Base-by-base conservation (phyloP, 2,797 vertebrate species). In the Pyrrhura leucotis region DNA sequence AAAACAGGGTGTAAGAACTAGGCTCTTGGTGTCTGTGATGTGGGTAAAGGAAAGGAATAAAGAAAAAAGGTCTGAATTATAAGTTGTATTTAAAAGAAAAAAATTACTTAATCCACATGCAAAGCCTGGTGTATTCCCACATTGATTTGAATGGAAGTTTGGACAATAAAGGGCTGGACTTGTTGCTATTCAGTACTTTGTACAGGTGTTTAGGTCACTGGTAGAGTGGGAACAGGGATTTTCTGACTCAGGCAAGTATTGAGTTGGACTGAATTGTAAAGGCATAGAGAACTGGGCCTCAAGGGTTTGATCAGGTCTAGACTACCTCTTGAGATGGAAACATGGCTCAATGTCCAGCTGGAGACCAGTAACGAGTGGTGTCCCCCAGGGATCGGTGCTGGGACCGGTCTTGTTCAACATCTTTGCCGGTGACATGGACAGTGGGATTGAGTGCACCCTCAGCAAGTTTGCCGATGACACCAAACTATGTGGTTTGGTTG, bases 231-330 rank as follows among this genome's bases (percentile, higher is more conserved):
- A 22, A 22, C 1, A 1, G 58, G 40, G 17, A 5, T 71, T 56
- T 67, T 56, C 20, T 82, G 71, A 37, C 58, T 25, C 31, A 54
- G 37, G 31, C 13, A 21, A 35, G 22, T 58, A 23, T 22, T 58
- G 54, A 35, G 37, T 10, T 23, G 28, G 12, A 7, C 14, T 51
- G 26, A 1, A 2, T 4, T 22, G 29, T 7, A 31, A 33, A 40
- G 47, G 33, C 25, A 4, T 2, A n/a, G 42, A 73, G 53, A 72
- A 6, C 0, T 3, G 11, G 5, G 5, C 23, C 19, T n/a, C 10
- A 17, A 35, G 33, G 16, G 11, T 65, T 10, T 59, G 23, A 2
- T 42, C 7, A 4, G 45, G 19, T 7, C 5, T 17, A 25, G 31
- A 0, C 2, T 17, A 35, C 15, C 26, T 50, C 40, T 20, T 4